Evolutionary conservation across 30 jellyfish, hydroid and myxozoan genomes (phyloP).

Genomic region (Rhopilema esculentum): DNA sequence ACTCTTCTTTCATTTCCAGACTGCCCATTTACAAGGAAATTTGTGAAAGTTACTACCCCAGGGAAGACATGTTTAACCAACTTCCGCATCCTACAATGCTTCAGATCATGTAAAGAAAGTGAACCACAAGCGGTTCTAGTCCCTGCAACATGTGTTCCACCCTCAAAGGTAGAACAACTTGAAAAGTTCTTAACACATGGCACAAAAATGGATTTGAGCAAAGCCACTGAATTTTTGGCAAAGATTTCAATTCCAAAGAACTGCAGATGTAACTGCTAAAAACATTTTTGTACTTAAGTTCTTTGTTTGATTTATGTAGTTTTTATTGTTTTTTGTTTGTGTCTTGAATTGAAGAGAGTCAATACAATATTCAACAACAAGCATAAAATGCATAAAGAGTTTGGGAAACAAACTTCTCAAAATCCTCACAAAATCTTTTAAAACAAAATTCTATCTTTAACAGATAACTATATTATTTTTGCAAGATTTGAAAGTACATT

Average conservation of each 20-base stretch:
- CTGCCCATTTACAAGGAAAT: slow-evolving; percentile 54
- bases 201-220: slow-evolving; percentile 21
- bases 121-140: slow-evolving; percentile 15
- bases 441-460: no score
- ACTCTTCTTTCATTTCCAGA: slow-evolving; percentile 8
- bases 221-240: slow-evolving; percentile 28
- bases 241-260: slow-evolving; percentile 47
- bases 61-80: slow-evolving; percentile 56
- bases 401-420: no score
- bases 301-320: background rate
- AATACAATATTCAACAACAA: background rate
- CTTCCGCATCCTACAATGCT: slow-evolving; percentile 46
- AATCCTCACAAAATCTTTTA: background rate
- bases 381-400: background rate
- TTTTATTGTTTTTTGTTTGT: background rate
- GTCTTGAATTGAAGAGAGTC: background rate
- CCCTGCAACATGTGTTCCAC: slow-evolving; percentile 71
- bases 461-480: no score
- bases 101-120: slow-evolving; percentile 11
- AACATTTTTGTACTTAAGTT: background rate
- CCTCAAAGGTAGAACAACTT: slow-evolving; percentile 20
- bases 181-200: slow-evolving; percentile 30
- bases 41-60: background rate
- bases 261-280: slow-evolving; percentile 54
- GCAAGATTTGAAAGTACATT: no score